Percentiles rank a stretch among this genome's conserved stretches.
phyloP scores from a whole-genome alignment of 2,888 invertebrate species.

The Pyrocoelia pectoralis region DNA sequence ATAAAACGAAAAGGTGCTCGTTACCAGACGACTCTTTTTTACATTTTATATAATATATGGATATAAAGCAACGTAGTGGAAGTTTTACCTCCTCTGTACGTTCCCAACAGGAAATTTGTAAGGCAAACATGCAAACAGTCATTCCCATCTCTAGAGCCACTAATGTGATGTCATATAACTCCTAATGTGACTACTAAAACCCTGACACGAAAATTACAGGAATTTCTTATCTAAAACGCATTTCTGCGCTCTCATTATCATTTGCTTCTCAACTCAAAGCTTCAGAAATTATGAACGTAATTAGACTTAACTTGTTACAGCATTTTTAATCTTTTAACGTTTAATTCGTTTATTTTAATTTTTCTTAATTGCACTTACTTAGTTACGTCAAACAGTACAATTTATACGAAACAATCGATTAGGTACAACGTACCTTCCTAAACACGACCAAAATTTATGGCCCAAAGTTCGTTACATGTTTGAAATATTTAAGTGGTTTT shows the following conservation, averaged over 20 bases:
- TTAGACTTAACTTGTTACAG: conserved; percentile 31
- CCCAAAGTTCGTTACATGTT: no score
- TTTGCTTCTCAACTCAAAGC: conserved; percentile 20
- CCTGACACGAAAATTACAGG: conserved; percentile 28
- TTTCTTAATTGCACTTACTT: conserved; percentile 9
- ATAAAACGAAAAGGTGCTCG: conserved; percentile 6
- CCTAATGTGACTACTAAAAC: conserved; percentile 28
- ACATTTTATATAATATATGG: conserved; percentile 12
- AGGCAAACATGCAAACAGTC: conserved; percentile 23
- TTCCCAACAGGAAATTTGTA: conserved; percentile 26
- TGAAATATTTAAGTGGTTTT: no score
- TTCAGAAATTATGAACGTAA: conserved; percentile 23
- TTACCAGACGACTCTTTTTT: conserved; percentile 5
- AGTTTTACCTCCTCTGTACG: conserved; percentile 14
- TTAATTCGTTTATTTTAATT: conserved; percentile 19
- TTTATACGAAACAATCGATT: no score
- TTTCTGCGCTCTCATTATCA: conserved; percentile 29
- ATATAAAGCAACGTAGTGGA: conserved; percentile 6
- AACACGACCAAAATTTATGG: no score
- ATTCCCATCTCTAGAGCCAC: conserved; percentile 23
- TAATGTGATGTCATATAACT: conserved; percentile 33
- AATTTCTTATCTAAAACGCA: conserved; percentile 35
- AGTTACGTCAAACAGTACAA: conserved; percentile 11
- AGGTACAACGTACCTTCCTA: no score
- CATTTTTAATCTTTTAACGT: conserved; percentile 24